Evolutionary conservation across 2,888 invertebrate genomes (phyloP).

Genomic region (Isoperla grammatica): DNA sequence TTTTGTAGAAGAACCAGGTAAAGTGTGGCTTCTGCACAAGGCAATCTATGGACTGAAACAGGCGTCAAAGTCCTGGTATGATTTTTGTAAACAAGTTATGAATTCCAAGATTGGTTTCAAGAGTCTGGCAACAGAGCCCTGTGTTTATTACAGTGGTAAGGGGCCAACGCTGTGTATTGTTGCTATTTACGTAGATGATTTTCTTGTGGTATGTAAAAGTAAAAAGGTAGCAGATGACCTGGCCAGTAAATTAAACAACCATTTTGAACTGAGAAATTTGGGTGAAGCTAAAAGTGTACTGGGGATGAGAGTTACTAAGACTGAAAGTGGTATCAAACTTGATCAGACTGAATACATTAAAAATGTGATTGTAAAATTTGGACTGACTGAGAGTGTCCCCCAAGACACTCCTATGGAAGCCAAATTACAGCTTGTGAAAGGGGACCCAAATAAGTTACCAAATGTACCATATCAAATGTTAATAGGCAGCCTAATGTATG

Average conservation of each 20-base stretch:
- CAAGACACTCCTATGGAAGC: too few relatives aligned
- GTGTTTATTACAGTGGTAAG: too few relatives aligned
- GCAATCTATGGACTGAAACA: slow-evolving; percentile 14
- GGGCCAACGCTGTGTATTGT: too few relatives aligned
- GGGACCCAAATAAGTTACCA: not conserved
- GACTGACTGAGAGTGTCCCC: too few relatives aligned
- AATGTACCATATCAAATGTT: slow-evolving; percentile 1
- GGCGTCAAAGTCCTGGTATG: slow-evolving; percentile 8
- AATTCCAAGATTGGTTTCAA: not conserved
- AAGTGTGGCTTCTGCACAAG: slow-evolving; percentile 10
- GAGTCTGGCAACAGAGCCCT: not conserved
- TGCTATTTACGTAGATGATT: too few relatives aligned
- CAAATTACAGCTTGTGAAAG: too few relatives aligned
- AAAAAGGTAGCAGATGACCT: too few relatives aligned
- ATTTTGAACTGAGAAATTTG: too few relatives aligned
- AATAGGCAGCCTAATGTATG: not conserved
- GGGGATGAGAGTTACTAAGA: not conserved
- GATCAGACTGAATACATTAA: too few relatives aligned
- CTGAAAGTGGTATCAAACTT: not conserved
- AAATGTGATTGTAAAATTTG: too few relatives aligned
- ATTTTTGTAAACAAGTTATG: not conserved
- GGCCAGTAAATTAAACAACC: too few relatives aligned
- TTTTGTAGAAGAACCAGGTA: not conserved
- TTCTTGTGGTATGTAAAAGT: too few relatives aligned
- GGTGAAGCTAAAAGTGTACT: not conserved